Evolutionary conservation across 2,113 vertebrate species (phyloP).

Genomic region (Diphyllodes magnificus): DNA sequence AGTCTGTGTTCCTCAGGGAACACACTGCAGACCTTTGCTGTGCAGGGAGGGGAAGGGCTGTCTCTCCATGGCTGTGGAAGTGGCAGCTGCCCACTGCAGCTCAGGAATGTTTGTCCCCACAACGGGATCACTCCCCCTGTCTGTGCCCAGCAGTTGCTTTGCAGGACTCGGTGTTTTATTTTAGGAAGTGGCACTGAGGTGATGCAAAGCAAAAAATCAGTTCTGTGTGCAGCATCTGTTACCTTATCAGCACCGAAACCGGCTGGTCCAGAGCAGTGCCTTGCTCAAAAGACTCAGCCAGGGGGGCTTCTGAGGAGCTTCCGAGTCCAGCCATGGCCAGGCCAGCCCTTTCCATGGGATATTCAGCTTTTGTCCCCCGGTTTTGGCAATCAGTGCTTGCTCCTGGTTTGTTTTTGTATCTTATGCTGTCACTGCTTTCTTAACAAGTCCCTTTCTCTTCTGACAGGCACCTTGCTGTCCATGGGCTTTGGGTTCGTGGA

Average conservation of each 20-base stretch:
- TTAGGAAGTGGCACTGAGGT: not conserved
- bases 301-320: not conserved
- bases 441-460: not conserved
- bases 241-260: not conserved
- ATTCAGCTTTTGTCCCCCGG: fast-evolving
- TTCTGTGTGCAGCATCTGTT: fast-evolving
- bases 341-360: not conserved
- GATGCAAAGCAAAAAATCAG: not conserved
- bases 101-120: not conserved
- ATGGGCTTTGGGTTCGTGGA: constrained; percentile 98
- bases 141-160: fast-evolving
- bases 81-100: not conserved
- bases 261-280: not conserved
- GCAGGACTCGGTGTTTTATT: not conserved
- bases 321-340: not conserved
- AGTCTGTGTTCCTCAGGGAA: not conserved
- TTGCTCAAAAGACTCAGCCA: not conserved
- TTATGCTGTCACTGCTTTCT: fast-evolving
- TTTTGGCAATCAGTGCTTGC: not conserved
- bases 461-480: constrained; percentile 81
- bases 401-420: not conserved
- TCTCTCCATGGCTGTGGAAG: not conserved
- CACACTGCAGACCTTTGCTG: not conserved
- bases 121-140: fast-evolving
- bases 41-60: too few species aligned